Evolutionary conservation across 1,140 invertebrate genomes (phyloP).

Genomic region (Leptoteleia sp.): DNA sequence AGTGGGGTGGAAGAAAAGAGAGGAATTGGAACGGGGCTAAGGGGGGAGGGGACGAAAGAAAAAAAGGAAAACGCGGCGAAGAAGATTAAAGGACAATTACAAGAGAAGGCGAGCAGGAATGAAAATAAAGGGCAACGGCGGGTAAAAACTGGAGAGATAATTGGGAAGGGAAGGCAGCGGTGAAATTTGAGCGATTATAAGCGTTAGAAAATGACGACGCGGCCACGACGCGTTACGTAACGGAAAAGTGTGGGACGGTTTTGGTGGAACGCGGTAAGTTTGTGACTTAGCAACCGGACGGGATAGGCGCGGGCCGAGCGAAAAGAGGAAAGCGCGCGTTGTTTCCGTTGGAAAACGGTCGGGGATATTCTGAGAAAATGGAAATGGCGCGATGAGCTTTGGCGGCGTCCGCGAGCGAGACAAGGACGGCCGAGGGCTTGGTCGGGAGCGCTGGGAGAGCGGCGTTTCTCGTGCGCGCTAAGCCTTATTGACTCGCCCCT

Average conservation of each 20-base stretch:
- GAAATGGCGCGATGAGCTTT: constrained; percentile 12
- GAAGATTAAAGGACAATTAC: too few species aligned
- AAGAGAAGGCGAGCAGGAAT: too few species aligned
- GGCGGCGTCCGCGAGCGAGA: constrained; percentile 12
- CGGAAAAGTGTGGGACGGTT: constrained; percentile 16
- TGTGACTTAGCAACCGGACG: constrained; percentile 9
- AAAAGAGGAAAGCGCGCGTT: constrained; percentile 8
- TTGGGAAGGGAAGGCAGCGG: too few species aligned
- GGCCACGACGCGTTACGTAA: constrained; percentile 6
- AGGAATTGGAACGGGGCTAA: too few species aligned
- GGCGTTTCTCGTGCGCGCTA: constrained; percentile 57
- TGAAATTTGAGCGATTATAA: constrained; percentile 1
- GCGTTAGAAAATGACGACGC: background rate
- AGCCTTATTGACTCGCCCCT: constrained; percentile 71
- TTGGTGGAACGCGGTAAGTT: constrained; percentile 7
- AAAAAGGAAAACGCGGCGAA: too few species aligned
- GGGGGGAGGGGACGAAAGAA: too few species aligned
- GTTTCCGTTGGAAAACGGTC: constrained; percentile 13
- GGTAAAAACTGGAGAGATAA: too few species aligned
- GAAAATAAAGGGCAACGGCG: too few species aligned
- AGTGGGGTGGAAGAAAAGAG: too few species aligned
- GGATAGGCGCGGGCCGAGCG: constrained; percentile 6
- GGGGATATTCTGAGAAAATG: constrained; percentile 24
- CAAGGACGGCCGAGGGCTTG: constrained; percentile 11
- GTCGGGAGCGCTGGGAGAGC: constrained; percentile 35